phyloP scores from a whole-genome alignment of 1,140 invertebrate species.

The Diachasma alloeum region DNA sequence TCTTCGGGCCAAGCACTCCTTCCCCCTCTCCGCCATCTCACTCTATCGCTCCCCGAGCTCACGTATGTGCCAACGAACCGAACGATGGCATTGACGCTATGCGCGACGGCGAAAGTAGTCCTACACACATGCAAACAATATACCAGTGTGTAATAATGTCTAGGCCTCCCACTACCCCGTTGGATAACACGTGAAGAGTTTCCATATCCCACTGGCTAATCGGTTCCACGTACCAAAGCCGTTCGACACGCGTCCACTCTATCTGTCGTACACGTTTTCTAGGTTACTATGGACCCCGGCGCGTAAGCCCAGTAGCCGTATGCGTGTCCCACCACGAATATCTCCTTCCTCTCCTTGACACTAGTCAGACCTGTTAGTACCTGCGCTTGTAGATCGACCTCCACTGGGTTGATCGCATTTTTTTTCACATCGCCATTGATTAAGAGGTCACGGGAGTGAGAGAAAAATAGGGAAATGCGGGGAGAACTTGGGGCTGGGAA shows the following conservation, averaged over 20 bases:
- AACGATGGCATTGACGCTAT: conserved; percentile 51
- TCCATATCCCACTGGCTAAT: conserved; percentile 11
- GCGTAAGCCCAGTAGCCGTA: conserved; percentile 45
- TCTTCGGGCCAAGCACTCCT: conserved; percentile 7
- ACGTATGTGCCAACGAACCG: conserved; percentile 35
- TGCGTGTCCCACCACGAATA: background rate
- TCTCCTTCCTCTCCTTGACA: conserved; percentile 27
- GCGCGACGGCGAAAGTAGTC: conserved; percentile 52
- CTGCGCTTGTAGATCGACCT: background rate
- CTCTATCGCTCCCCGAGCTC: background rate
- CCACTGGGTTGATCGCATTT: background rate
- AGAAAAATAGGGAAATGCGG: too few species aligned
- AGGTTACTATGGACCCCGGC: conserved; percentile 54
- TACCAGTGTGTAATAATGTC: conserved; percentile 7
- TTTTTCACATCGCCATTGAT: background rate
- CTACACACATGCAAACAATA: conserved; percentile 6
- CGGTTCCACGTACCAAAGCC: conserved; percentile 4
- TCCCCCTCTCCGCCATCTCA: background rate
- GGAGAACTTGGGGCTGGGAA: too few species aligned
- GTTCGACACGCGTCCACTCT: conserved; percentile 38
- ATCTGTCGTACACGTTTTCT: conserved; percentile 44
- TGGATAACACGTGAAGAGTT: background rate
- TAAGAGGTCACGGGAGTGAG: too few species aligned
- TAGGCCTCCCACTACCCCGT: background rate
- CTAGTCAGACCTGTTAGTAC: conserved; percentile 30